Conservation (phyloP, 2,888 invertebrate species). For the Chloroclysta siterata region DNA sequence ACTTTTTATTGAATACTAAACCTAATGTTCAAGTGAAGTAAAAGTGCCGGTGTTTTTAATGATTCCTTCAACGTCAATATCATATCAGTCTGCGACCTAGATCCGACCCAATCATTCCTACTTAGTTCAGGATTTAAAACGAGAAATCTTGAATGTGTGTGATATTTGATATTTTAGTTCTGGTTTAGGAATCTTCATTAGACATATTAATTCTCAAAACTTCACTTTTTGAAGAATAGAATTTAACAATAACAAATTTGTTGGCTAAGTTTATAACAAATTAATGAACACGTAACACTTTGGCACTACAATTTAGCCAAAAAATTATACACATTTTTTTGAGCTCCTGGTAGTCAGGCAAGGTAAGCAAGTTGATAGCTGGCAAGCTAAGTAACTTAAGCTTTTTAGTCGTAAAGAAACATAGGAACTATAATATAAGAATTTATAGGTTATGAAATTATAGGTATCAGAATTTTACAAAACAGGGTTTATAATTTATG, state of each 20-base stretch:
- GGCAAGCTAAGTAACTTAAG: too few relatives aligned
- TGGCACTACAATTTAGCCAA: too few relatives aligned
- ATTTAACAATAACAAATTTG: too few relatives aligned
- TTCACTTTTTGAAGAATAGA: too few relatives aligned
- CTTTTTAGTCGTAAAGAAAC: neutral
- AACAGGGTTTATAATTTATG: slow-evolving; percentile 28
- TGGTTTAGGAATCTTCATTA: too few relatives aligned
- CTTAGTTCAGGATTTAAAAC: slow-evolving; percentile 22
- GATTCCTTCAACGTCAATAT: slow-evolving; percentile 2
- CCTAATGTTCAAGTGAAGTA: neutral
- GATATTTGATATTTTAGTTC: slow-evolving; percentile 3
- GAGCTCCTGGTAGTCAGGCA: too few relatives aligned
- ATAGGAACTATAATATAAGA: neutral
- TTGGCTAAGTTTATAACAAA: too few relatives aligned
- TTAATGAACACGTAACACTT: too few relatives aligned
- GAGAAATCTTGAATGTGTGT: slow-evolving; percentile 10
- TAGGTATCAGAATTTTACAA: slow-evolving; percentile 13
- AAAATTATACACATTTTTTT: too few relatives aligned
- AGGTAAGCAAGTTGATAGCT: too few relatives aligned
- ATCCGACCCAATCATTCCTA: slow-evolving; percentile 17
- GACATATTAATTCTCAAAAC: too few relatives aligned
- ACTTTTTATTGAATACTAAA: neutral
- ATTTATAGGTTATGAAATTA: neutral
- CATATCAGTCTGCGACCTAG: slow-evolving; percentile 27
- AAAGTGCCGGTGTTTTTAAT: neutral